Percentiles rank a stretch among this genome's conserved stretches.
Evolutionary conservation across 2,888 invertebrate genomes (phyloP).

Genomic region (Ophion slaviceki): DNA sequence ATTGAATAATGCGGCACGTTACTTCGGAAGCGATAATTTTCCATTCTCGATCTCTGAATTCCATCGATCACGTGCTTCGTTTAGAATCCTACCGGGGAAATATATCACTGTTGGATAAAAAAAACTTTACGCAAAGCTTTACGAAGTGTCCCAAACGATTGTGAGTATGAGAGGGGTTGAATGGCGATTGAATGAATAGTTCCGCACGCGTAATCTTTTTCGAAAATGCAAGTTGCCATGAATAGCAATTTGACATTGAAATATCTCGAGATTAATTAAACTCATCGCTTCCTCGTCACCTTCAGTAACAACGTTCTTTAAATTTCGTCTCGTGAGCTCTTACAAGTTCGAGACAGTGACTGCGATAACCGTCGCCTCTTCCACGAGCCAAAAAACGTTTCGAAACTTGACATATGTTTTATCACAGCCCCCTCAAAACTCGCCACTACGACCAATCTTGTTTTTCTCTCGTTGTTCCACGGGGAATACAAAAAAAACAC

Average conservation of each 20-base stretch:
- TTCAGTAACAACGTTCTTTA: background rate
- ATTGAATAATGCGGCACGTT: background rate
- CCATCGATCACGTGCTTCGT: background rate
- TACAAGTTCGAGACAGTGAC: background rate
- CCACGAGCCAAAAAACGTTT: background rate
- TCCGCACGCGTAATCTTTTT: background rate
- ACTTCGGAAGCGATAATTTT: background rate
- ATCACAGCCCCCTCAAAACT: background rate
- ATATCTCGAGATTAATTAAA: background rate
- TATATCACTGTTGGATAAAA: background rate
- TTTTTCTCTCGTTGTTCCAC: background rate
- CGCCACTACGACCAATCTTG: background rate
- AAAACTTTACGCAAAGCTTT: background rate
- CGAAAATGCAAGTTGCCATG: background rate
- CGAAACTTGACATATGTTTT: slow-evolving; percentile 3
- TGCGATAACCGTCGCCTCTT: background rate
- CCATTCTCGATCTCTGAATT: background rate
- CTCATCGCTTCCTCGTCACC: background rate
- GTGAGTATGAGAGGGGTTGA: background rate
- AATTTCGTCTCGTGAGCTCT: background rate
- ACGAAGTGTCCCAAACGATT: background rate
- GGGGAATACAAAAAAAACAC: background rate
- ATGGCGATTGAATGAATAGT: background rate
- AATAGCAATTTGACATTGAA: background rate
- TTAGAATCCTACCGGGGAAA: background rate